Evolutionary conservation across 2,888 invertebrate species (phyloP), one percentile per base, ranked within the genome.

Genomic region (Eupithecia pulchellata): DNA sequence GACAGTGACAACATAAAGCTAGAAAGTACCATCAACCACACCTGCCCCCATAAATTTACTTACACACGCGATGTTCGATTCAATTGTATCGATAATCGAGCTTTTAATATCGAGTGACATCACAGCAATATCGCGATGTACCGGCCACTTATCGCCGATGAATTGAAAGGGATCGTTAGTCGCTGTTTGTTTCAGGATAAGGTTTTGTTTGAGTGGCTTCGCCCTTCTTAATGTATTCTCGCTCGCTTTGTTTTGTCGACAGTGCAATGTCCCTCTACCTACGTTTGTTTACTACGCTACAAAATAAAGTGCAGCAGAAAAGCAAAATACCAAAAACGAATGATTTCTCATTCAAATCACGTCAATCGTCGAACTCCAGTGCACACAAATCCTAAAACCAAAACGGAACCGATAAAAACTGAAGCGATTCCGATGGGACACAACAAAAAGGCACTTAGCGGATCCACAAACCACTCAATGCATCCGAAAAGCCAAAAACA

Each of bases 51-150:
- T 77, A 78, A 78, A 76, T 75, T 72, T 20, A 42, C 62, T 55
- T 68, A 78, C 82, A 80, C 87, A 89, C 90, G 89, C 91, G 87
- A 90, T 81, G 81, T 79, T 86, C 86, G 85, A 90, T 88, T 86
- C 86, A 84, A 89, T 86, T 84, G 83, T 87, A 89, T 89, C 89
- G 89, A 89, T 87, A 88, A 87, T 88, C 84, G 84, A 78, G 75
- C 82, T 78, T 84, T 84, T 84, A 83, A 84, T 84, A 83, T 84
- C 84, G 81, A 81, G 80, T 81, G 79, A 78, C 79, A 77, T 84
- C 83, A 64, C 58, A 62, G 57, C 58, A 61, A 81, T 84, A 80
- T 86, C 91, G 87, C 89, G 90, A 86, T 87, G 79, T 78, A 68
- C 78, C 75, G 81, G 83, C 82, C 83, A 82, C 82, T 82, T 85